Base-by-base conservation (phyloP, 2,113 vertebrate species). In the Siphamia tubifer region DNA sequence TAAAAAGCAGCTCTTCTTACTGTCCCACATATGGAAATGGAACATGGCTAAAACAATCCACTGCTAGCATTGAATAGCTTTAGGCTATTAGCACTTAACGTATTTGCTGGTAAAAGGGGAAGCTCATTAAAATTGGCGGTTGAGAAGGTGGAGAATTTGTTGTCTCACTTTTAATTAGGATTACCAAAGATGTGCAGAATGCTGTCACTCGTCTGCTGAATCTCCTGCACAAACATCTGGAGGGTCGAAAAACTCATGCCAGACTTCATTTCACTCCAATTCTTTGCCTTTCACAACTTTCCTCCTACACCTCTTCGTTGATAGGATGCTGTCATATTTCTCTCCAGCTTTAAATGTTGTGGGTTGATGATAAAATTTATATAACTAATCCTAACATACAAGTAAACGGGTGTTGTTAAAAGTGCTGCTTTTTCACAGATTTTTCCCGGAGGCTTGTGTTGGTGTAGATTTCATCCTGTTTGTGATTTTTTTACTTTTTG, bases 331-430 rank as follows among this genome's bases (percentile, higher is more conserved):
- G 74, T 55, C 38, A 38, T 38, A 21, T 67, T 55, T 54, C 40
- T 61, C 27, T 39, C 4, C 4, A 57, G 21, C 28, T 11, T 32
- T 34, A 55, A 40, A 62, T 45, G 35, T 28, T 51, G 71, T 60
- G 30, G 53, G 61, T 40, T 31, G 34, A 43, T 48, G 57, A 70
- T n/a, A 12, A 15, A 63, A 17, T 35, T 78, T 43, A 55, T 62
- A 73, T 58, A 63, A 67, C 34, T 66, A 76, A 79, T 71, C 63
- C 27, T 25, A 65, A 36, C 39, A 56, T 36, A 36, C 3, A 35
- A 13, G 48, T 12, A 8, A 11, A 5, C 11, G 17, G 39, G 48
- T 30, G 19, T n/a, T 19, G 35, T 55, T 39, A 28, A 28, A 42
- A 35, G 21, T 39, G 42, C 15, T 19, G 11, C 55, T 19, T 7